Evolutionary conservation across 2,888 invertebrate genomes (phyloP), one percentile per base, ranked within the genome.

Genomic region (Pediacus dermestoides): DNA sequence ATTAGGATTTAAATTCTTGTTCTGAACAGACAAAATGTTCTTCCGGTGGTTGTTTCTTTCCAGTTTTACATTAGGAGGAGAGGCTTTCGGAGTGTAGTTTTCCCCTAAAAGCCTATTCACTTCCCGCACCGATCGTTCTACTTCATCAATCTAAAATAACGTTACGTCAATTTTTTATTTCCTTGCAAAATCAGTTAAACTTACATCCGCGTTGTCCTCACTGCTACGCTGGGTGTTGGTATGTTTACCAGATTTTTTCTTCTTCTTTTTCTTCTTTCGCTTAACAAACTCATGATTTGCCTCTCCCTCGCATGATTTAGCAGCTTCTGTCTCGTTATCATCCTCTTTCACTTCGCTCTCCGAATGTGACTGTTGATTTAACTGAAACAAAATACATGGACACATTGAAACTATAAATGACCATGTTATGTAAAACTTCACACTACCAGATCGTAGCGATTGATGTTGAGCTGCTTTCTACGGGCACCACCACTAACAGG

Each of bases 1-100:
- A 48, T 84, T 83, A 7, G 85, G 80, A 71, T 88, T 88, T 12
- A 89, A 70, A 64, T 85, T 75, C 59, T 83, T 83, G 46, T 78
- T 74, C 46, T 85, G 82, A 14, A 86, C 75, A 32, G 68, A 71
- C 6, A 88, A 68, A 18, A 83, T 65, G 26, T 75, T 70, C 51
- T 76, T 74, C 34, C 46, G 52, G 18, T 59, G 52, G 23, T 45
- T 34, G 30, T 50, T 47, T 43, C 59, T 61, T 12, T 67, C 68
- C 22, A 60, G 52, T 40, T 56, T 59, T 22, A 25, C 27, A 21
- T 44, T 34, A 11, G 44, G 18, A 13, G 46, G 48, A 9, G 52
- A 34, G 27, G 44, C 42, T 27, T 50, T 53, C 15, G 62, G 55
- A 13, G 56, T 35, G 42, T 59, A 59, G 44, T 71, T 71, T 57